Conservation (phyloP, 1,140 invertebrate species). For the Cydia pomonella region DNA sequence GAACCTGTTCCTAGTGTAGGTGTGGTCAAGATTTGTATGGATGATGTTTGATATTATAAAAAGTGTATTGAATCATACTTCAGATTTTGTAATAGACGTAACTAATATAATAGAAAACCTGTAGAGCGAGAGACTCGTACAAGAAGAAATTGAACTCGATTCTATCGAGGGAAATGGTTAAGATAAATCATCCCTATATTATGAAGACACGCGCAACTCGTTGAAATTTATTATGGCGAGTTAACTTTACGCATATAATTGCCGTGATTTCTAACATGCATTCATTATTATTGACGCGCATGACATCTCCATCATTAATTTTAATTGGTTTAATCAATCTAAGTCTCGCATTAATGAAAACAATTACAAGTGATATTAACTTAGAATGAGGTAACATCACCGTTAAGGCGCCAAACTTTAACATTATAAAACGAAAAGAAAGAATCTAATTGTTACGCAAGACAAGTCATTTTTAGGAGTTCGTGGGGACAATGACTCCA, state of each 20-base stretch:
- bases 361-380: background rate
- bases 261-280: conserved; percentile 15
- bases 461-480: conserved; percentile 11
- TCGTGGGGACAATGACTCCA: conserved; percentile 15
- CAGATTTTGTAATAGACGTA: conserved; percentile 8
- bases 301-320: conserved; percentile 19
- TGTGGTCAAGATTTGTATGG: conserved; percentile 32
- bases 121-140: background rate
- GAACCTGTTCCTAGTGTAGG: conserved; percentile 37
- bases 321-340: conserved; percentile 15
- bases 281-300: background rate
- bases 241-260: conserved; percentile 28
- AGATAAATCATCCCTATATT: conserved; percentile 11
- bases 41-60: conserved; percentile 15
- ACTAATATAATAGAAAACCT: background rate
- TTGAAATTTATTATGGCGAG: conserved; percentile 14
- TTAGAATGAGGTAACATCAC: background rate
- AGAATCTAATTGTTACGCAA: conserved; percentile 32
- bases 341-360: conserved; percentile 5
- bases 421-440: conserved; percentile 11
- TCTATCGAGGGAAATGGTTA: background rate
- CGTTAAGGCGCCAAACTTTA: background rate
- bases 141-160: background rate
- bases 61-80: conserved; percentile 20
- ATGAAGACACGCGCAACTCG: background rate